Percentiles rank a stretch among this genome's conserved stretches.
These are phyloP conservation scores for Dipodomys ordii DNA, from an alignment of 2,113 vertebrate genomes.

Conservation along the genomic window DNA sequence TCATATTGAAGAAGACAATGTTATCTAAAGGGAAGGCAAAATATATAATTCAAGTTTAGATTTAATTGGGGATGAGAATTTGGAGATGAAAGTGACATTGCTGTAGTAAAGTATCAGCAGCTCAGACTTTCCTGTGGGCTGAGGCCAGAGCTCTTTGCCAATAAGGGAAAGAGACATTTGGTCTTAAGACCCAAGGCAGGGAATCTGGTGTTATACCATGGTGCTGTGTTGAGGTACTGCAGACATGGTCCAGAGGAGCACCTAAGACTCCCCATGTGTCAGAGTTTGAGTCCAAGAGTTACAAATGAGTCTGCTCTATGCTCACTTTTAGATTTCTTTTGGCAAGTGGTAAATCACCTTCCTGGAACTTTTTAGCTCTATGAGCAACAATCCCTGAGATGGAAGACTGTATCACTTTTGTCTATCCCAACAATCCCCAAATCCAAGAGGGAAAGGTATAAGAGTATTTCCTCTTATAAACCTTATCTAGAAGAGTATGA, in stretches of 20 bases:
- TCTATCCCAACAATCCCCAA: background rate
- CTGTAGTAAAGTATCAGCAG: background rate
- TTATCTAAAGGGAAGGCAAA: conserved; percentile 48
- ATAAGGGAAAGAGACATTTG: background rate
- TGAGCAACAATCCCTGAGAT: background rate
- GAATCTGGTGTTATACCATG: fast-evolving
- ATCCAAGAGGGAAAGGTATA: background rate
- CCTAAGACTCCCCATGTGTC: background rate
- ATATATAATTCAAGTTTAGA: conserved; percentile 58
- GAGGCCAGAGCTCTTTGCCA: background rate
- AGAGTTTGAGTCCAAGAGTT: background rate
- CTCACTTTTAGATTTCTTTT: background rate
- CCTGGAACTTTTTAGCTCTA: background rate
- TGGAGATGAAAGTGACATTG: background rate
- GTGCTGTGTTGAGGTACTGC: fast-evolving
- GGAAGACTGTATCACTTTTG: background rate
- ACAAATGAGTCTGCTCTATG: background rate
- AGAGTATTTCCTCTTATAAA: background rate
- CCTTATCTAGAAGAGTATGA: background rate
- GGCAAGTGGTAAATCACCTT: background rate
- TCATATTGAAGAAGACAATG: conserved; percentile 40
- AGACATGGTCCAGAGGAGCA: background rate
- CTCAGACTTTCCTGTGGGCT: background rate
- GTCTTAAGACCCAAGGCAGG: background rate
- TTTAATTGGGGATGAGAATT: conserved; percentile 32